phyloP scores from a whole-genome alignment of 2,888 invertebrate species.

The Lepetodrilus schrolli region DNA sequence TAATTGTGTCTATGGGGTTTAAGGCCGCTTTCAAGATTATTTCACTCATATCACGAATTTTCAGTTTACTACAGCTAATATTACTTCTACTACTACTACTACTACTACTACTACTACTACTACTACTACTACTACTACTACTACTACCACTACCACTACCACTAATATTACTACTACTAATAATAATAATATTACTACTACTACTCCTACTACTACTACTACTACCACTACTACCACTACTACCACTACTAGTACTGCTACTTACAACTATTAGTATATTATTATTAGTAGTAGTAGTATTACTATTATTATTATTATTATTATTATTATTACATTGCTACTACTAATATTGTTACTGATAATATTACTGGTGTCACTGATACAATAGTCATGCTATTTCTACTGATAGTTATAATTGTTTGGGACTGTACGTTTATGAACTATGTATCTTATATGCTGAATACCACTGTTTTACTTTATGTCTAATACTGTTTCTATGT shows the following conservation, averaged over 20 bases:
- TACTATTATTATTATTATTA: no score
- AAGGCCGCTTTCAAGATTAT: no score
- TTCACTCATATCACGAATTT: no score
- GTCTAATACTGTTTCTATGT: conserved; percentile 37
- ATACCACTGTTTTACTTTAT: no score
- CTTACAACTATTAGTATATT: no score
- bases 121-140: conserved; percentile 15
- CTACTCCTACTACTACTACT: conserved; percentile 34
- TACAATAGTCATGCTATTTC: background rate
- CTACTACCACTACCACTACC: conserved; percentile 32
- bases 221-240: background rate
- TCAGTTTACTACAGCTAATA: no score
- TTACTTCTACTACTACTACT: conserved; percentile 1
- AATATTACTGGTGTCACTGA: background rate
- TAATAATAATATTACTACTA: conserved; percentile 32
- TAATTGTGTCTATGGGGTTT: conserved; percentile 6
- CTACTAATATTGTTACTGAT: background rate
- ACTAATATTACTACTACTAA: conserved; percentile 38
- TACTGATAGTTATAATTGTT: background rate
- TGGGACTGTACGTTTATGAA: no score
- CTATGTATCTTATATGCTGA: no score
- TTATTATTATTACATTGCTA: background rate
- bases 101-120: background rate
- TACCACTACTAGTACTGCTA: background rate
- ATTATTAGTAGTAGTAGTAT: no score